phyloP scores from a whole-genome alignment of 2,888 invertebrate species.

The Thecophora atra region DNA sequence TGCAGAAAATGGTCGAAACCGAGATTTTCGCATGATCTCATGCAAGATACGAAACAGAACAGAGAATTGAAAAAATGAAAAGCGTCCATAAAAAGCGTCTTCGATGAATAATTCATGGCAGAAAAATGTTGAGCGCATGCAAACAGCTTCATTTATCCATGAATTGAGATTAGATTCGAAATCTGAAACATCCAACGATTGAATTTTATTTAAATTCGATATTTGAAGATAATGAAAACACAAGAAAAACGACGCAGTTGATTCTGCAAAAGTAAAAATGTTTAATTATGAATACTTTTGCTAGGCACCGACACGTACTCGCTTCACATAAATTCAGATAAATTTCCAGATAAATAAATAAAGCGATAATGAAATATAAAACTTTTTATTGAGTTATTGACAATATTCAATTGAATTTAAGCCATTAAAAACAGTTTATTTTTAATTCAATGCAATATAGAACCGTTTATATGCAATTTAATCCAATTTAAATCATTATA shows the following conservation, averaged over 20 bases:
- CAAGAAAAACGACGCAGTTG: neutral
- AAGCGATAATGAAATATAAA: too few relatives aligned
- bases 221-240: neutral
- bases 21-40: slow-evolving; percentile 4
- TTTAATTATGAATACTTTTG: neutral
- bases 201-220: neutral
- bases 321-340: too few relatives aligned
- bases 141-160: too few relatives aligned
- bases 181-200: neutral
- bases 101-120: too few relatives aligned
- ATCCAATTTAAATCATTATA: too few relatives aligned
- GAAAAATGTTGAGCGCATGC: slow-evolving; percentile 12
- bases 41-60: neutral
- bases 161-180: too few relatives aligned
- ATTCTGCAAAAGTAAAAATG: neutral
- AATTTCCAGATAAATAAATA: too few relatives aligned
- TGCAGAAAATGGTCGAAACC: neutral
- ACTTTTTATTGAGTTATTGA: too few relatives aligned
- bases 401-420: too few relatives aligned
- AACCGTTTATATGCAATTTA: too few relatives aligned
- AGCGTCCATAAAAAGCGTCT: neutral
- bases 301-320: neutral
- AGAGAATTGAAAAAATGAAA: neutral
- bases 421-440: too few relatives aligned
- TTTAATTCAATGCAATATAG: too few relatives aligned